Conservation (phyloP, 2,888 invertebrate species). For the Rhagonycha fulva region DNA sequence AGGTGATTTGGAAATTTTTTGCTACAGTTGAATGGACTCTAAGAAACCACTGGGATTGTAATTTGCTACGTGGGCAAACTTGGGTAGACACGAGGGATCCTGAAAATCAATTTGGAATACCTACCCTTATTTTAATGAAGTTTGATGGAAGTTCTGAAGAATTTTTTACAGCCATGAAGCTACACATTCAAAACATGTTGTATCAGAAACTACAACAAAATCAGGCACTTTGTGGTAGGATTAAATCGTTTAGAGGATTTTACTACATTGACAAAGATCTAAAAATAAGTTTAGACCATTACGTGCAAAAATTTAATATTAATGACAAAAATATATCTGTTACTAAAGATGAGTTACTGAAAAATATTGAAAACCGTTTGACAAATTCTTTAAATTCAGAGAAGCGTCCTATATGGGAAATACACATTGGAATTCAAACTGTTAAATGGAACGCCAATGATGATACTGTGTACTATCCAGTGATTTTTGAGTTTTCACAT, state of each 20-base stretch:
- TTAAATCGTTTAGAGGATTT: not conserved
- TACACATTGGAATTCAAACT: not conserved
- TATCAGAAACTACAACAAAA: not conserved
- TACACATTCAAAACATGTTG: not conserved
- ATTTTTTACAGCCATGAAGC: not conserved
- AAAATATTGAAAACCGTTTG: not conserved
- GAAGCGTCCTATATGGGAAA: not conserved
- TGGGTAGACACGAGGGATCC: not conserved
- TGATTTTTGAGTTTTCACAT: not conserved
- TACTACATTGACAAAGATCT: not conserved
- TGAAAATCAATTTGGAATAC: not conserved
- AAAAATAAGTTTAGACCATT: not conserved
- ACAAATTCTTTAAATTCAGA: not conserved
- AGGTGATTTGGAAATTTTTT: not conserved
- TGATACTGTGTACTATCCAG: not conserved
- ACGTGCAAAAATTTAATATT: not conserved
- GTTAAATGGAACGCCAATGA: not conserved
- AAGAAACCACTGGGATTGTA: not conserved
- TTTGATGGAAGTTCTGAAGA: not conserved
- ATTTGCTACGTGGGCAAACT: not conserved
- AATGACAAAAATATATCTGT: not conserved
- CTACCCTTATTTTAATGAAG: not conserved
- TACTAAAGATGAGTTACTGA: not conserved
- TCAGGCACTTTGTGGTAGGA: not conserved
- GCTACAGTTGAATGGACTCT: not conserved